phyloP scores from a whole-genome alignment of 2,797 vertebrate genomes.

The Chiroxiphia lanceolata region DNA sequence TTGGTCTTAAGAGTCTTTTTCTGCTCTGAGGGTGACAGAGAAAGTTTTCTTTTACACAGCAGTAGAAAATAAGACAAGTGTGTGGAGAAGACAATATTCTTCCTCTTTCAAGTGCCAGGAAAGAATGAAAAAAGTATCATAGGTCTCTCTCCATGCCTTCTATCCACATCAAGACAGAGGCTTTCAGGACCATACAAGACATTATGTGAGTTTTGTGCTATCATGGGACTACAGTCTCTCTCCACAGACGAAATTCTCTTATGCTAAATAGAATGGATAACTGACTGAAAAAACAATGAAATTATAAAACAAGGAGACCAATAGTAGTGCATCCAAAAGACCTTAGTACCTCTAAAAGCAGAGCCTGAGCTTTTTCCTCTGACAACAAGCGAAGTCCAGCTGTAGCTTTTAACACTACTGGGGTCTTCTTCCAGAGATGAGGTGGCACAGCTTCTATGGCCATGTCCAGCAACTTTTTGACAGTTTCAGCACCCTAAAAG shows the following conservation, averaged over 20 bases:
- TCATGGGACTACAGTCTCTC: background rate
- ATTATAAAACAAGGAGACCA: background rate
- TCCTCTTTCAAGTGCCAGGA: background rate
- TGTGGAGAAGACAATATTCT: background rate
- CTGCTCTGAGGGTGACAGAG: background rate
- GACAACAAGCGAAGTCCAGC: conserved; percentile 92
- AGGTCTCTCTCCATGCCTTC: background rate
- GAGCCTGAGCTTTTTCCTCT: conserved; percentile 85
- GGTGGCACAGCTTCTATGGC: conserved; percentile 89
- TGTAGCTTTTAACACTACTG: conserved; percentile 94
- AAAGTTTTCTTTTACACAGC: background rate
- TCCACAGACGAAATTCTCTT: background rate
- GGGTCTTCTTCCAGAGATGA: conserved; percentile 89
- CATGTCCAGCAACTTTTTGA: conserved; percentile 86
- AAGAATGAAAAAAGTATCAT: background rate
- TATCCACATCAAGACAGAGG: background rate
- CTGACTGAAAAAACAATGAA: background rate
- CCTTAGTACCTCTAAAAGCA: conserved; percentile 84
- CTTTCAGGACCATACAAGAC: background rate
- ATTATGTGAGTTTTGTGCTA: background rate
- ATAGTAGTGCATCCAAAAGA: background rate
- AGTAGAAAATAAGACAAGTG: background rate
- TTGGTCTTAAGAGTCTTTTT: background rate
- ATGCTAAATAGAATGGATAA: background rate
- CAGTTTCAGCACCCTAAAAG: conserved; percentile 86